Conservation (phyloP, 2,113 vertebrate species). For the Brachyistius frenatus region DNA sequence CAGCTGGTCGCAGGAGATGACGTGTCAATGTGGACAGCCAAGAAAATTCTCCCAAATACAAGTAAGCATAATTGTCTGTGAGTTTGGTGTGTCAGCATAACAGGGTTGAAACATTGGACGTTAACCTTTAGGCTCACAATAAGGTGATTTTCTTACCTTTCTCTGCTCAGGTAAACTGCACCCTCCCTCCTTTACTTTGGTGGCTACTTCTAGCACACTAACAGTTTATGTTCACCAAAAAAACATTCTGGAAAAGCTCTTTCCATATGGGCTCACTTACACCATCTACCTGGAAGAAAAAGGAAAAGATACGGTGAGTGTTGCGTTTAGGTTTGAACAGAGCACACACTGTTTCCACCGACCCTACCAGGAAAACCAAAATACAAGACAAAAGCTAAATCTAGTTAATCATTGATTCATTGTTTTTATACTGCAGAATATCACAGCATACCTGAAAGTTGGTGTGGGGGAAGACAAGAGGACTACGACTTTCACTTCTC, state of each 20-base stretch:
- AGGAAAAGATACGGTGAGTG: slow-evolving; percentile 64
- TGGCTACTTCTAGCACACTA: slow-evolving; percentile 67
- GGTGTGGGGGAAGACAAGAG: not conserved
- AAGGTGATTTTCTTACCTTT: not conserved
- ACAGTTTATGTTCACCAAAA: slow-evolving; percentile 71
- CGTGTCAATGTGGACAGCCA: not conserved
- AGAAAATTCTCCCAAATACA: slow-evolving; percentile 20
- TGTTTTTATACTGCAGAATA: slow-evolving; percentile 46
- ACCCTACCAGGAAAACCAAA: not conserved
- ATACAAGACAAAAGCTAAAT: not conserved
- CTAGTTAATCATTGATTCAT: not conserved
- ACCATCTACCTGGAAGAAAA: slow-evolving; percentile 66
- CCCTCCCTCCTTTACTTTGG: slow-evolving; percentile 76
- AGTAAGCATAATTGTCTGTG: slow-evolving; percentile 60
- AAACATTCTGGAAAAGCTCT: slow-evolving; percentile 63
- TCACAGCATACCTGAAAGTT: slow-evolving; percentile 41
- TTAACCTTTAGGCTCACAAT: not conserved
- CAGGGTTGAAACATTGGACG: not conserved
- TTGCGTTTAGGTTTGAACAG: not conserved
- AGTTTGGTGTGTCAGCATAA: not conserved
- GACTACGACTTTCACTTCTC: slow-evolving; percentile 53
- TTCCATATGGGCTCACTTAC: slow-evolving; percentile 65
- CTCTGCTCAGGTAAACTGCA: slow-evolving; percentile 65
- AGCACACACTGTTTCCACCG: not conserved
- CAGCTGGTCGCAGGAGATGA: slow-evolving; percentile 36